Percentiles rank a stretch among this genome's conserved stretches.
Evolutionary conservation across 2,797 vertebrate species (phyloP).

Genomic region (Sebastes goodei): DNA sequence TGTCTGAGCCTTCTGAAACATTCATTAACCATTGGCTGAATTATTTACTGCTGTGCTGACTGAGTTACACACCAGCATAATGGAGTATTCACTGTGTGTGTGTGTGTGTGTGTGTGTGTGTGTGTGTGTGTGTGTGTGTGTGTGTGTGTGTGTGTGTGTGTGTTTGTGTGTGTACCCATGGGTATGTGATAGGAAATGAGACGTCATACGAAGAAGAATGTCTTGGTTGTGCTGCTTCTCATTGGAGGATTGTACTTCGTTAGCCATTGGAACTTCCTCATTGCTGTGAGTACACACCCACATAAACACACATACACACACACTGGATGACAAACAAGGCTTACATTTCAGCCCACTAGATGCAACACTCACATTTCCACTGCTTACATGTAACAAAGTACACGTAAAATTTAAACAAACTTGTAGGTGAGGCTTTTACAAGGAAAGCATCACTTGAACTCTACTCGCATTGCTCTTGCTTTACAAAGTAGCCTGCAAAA

Average conservation of each 20-base stretch:
- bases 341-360: background rate
- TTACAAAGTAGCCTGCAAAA: background rate
- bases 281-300: slow-evolving; percentile 36
- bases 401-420: background rate
- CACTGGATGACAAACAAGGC: background rate
- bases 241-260: slow-evolving; percentile 34
- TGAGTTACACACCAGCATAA: slow-evolving; percentile 10
- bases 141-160: background rate
- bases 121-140: background rate
- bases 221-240: slow-evolving; percentile 45
- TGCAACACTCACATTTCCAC: no score
- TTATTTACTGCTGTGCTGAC: slow-evolving; percentile 36
- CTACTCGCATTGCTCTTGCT: background rate
- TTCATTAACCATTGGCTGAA: slow-evolving; percentile 41
- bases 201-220: slow-evolving; percentile 44
- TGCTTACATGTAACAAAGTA: background rate
- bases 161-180: background rate
- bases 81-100: background rate
- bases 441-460: background rate
- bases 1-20: slow-evolving; percentile 39
- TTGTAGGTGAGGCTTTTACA: background rate
- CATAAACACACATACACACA: background rate
- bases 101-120: background rate
- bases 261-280: background rate
- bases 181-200: slow-evolving; percentile 61